These are phyloP conservation scores for Planiliza haematocheilus DNA, from an alignment of 2,113 vertebrate genomes.

Conservation along the genomic window DNA sequence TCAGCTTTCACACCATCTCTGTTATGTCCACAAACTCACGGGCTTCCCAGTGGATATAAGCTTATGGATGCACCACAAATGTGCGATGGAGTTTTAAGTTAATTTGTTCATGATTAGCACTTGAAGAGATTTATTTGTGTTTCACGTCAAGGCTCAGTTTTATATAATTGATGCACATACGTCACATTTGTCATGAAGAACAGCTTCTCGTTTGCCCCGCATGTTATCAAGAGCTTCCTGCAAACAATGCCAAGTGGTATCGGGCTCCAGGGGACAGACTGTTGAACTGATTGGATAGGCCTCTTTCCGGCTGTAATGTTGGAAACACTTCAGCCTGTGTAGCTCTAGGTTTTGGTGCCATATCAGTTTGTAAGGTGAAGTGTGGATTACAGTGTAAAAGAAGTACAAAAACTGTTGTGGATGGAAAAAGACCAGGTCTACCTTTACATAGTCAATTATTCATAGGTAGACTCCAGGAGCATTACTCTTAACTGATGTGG, in stretches of 20 bases:
- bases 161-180: conserved; percentile 4
- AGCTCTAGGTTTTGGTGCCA: conserved; percentile 29
- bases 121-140: not conserved
- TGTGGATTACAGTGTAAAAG: conserved; percentile 66
- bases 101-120: not conserved
- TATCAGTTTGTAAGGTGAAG: conserved; percentile 40
- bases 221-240: conserved; percentile 28
- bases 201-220: conserved; percentile 17
- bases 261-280: conserved; percentile 19
- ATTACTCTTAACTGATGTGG: conserved; percentile 17
- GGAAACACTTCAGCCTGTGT: conserved; percentile 31
- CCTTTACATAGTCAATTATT: conserved; percentile 73
- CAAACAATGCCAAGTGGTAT: conserved; percentile 38
- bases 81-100: not conserved
- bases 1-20: conserved; percentile 32
- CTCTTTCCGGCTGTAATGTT: conserved; percentile 26
- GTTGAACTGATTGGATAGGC: conserved; percentile 7
- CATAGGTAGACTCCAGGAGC: conserved; percentile 26
- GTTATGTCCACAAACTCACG: conserved; percentile 20
- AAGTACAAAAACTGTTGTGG: conserved; percentile 35
- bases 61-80: conserved; percentile 5
- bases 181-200: conserved; percentile 25
- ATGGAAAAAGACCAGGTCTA: conserved; percentile 38
- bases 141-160: not conserved
- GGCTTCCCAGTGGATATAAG: conserved; percentile 11